Base-by-base conservation (phyloP, 2,797 vertebrate genomes). In the Bovichtus variegatus region DNA sequence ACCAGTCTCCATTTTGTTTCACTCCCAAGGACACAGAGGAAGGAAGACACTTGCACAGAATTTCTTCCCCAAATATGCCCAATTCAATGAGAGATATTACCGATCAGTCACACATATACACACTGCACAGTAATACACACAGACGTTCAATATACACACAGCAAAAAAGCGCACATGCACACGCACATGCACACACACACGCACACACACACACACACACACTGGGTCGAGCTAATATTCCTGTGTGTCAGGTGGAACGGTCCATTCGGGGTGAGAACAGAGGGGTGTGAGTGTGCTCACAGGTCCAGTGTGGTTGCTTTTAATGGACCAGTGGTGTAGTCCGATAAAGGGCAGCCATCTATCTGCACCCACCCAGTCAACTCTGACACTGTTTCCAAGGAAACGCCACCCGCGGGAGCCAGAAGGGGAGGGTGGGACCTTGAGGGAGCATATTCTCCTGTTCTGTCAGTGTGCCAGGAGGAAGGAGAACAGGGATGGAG, bases 381-480 rank as follows among this genome's bases (percentile, higher is more conserved):
- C 95, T 94, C 94, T 95, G 94, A 96, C 94, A 95, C 92, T 90
- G 94, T 96, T 95, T 91, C 95, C 95, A 95, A 89, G 94, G 95
- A 95, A 95, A 96, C 95, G 69, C 86, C 93, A 94, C 94, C 93
- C 91, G 81, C 84, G 83, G 93, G 93, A 95, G 93, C 82, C 81
- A 67, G 87, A 78, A 67, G 82, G 83, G 87, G 86, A 86, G 87
- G 88, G 88, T 86, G 87, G 87, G 91, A 94, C 94, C 94, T 95
- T 93, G 93, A 93, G 93, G 94, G 93, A 90, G 87, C 83, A 76
- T 91, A 91, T 94, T 94, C 92, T 94, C 92, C 93, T 86, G 90
- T 80, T 88, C 87, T 91, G 91, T 93, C 93, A 92, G 92, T 90
- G 75, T 71, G 91, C 91, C 91, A 83, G 89, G 76, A 92, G 87